A percentile compares a stretch with the other conserved stretches of the same genome.
Conservation (phyloP, 2,113 vertebrate species). For the Anolis carolinensis region DNA sequence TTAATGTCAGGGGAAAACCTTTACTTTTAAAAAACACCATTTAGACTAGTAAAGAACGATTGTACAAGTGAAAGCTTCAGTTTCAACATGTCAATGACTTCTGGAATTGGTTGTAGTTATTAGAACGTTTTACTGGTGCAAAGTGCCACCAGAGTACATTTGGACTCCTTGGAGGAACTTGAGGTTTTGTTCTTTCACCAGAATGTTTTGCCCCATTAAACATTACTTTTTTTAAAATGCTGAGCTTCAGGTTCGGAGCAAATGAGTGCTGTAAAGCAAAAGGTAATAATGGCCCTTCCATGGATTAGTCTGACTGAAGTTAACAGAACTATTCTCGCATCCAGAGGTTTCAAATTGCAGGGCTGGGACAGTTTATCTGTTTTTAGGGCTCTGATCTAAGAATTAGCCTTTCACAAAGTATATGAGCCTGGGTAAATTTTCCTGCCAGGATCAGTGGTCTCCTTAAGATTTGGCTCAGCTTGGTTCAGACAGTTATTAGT, state of each 20-base stretch:
- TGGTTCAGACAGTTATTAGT: background rate
- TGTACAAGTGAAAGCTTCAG: background rate
- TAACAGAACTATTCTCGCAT: background rate
- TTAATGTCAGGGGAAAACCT: too few species aligned
- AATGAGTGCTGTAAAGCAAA: background rate
- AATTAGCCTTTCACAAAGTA: background rate
- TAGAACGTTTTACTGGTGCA: background rate
- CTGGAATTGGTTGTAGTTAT: background rate
- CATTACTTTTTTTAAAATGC: background rate
- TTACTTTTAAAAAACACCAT: background rate
- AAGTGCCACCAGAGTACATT: background rate
- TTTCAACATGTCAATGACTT: background rate
- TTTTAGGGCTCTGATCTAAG: background rate
- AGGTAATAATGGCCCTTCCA: background rate
- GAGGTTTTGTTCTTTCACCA: background rate
- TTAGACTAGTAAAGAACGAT: background rate
- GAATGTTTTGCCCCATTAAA: background rate
- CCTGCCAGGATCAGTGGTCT: background rate
- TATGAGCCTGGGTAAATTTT: too few species aligned
- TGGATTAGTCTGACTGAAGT: background rate
- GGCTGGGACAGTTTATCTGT: background rate
- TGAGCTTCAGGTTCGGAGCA: background rate
- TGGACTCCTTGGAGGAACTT: background rate
- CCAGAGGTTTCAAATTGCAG: background rate
- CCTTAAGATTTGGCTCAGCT: background rate